Evolutionary conservation across 23 tunicate genomes (phyloP).

Genomic region (Trididemnum clinides): DNA sequence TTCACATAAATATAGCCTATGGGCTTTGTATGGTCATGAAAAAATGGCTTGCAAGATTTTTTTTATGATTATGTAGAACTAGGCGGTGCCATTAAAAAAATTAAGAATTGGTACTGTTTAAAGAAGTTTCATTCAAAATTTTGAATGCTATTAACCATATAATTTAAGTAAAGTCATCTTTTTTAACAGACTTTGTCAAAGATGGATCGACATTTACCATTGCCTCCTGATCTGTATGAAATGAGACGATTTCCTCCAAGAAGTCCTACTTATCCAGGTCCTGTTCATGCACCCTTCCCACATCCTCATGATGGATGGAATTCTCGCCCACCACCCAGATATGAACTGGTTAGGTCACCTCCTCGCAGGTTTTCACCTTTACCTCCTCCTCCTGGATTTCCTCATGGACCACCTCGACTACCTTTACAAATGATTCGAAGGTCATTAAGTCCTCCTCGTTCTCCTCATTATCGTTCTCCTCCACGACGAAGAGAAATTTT

Average conservation of each 20-base stretch:
- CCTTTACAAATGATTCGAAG: not conserved
- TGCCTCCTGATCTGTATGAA: constrained; percentile 7
- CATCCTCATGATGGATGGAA: not conserved
- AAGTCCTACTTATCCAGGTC: not conserved
- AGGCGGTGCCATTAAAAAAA: too few species aligned
- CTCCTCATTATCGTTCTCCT: constrained; percentile 29
- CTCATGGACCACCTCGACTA: not conserved
- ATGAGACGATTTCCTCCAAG: constrained; percentile 1
- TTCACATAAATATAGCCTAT: too few species aligned
- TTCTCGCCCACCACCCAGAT: not conserved
- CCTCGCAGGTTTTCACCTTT: not conserved
- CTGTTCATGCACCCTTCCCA: not conserved
- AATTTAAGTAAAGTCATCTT: too few species aligned
- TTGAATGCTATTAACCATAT: too few species aligned
- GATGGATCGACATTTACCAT: constrained; percentile 16
- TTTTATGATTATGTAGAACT: too few species aligned
- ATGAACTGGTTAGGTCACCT: not conserved
- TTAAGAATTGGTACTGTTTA: too few species aligned
- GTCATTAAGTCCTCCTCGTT: constrained; percentile 8
- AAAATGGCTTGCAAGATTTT: too few species aligned
- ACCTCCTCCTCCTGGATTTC: constrained; percentile 5
- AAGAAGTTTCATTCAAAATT: too few species aligned
- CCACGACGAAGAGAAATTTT: not conserved
- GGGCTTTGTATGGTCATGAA: too few species aligned
- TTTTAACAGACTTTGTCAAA: not conserved